Base-by-base conservation (phyloP, 1,140 invertebrate genomes). In the Frieseomelitta varia region DNA sequence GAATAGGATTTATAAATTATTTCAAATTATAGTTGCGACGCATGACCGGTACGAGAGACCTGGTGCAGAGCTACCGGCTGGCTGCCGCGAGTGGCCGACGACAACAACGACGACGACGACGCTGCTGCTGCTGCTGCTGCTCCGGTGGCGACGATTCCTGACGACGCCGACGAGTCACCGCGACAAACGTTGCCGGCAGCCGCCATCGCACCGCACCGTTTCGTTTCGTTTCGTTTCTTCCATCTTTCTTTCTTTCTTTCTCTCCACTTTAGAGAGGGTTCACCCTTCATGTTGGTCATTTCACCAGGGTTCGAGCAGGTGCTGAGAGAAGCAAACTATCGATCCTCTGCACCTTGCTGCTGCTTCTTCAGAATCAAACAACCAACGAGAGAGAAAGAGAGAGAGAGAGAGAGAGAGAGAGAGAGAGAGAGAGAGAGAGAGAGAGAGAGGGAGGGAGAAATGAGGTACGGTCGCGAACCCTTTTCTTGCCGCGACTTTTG, bases 1-100 rank as follows among this genome's bases (percentile, higher is more conserved):
- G 93, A 94, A 94, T 94, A 91, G 93, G 92, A 94, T 94, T 94
- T 94, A 94, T 94, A 94, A 94, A 94, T 94, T 94, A 94, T 94
- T 94, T 94, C 92, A 94, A 94, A 94, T 94, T 94, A 94, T 94
- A 93, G 93, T 93, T 92, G 92, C 91, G 92, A 92, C 91, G 93
- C 93, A 93, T 92, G 92, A 93, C 87, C 90, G 87, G 90, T 84
- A 84, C 88, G 81, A 85, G 89, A 77, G 90, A 77, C 84, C 67
- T 47, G 84, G 72, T 63, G 72, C 75, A 81, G n/a, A 81, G 87
- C 85, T 84, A 76, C 68, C 78, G 72, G 24, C 72, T 68, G 58
- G 71, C 30, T 72, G 63, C 53, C 69, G 78, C 58, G 39, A 34
- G 47, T 73, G 30, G n/a, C 30, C 85, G 72, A 72, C 81, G 65